Percentiles rank a stretch among this genome's conserved stretches.
phyloP scores from a whole-genome alignment of 2,113 vertebrate genomes.

The Crotophaga sulcirostris region DNA sequence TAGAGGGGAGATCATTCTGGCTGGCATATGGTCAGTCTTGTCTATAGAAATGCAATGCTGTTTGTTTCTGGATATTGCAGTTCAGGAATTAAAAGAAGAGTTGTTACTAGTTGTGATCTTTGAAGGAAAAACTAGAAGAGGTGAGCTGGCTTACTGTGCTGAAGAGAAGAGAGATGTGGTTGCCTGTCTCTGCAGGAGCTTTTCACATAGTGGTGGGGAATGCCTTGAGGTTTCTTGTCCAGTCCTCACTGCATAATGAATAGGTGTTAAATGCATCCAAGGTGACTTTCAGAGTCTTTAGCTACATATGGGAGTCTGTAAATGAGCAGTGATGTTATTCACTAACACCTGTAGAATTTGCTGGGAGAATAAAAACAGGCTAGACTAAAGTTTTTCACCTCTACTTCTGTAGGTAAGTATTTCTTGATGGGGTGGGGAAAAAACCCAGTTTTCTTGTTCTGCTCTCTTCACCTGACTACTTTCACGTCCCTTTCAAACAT shows the following conservation, averaged over 20 bases:
- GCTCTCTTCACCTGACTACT: neutral
- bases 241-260: neutral
- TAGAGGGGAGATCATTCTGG: neutral
- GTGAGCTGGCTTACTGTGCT: neutral
- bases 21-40: rapidly evolving
- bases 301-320: neutral
- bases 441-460: neutral
- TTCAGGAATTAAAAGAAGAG: neutral
- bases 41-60: neutral
- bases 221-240: neutral
- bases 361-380: neutral
- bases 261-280: neutral
- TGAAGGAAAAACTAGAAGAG: neutral
- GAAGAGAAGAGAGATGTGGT: neutral
- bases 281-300: neutral
- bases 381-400: neutral
- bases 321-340: neutral
- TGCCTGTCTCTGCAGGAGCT: neutral
- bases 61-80: neutral
- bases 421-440: rapidly evolving
- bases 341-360: neutral
- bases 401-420: neutral
- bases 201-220: neutral
- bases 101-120: neutral
- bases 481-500: neutral